Conservation (phyloP, 2,888 invertebrate species). For the Pharmacophagus antenor region DNA sequence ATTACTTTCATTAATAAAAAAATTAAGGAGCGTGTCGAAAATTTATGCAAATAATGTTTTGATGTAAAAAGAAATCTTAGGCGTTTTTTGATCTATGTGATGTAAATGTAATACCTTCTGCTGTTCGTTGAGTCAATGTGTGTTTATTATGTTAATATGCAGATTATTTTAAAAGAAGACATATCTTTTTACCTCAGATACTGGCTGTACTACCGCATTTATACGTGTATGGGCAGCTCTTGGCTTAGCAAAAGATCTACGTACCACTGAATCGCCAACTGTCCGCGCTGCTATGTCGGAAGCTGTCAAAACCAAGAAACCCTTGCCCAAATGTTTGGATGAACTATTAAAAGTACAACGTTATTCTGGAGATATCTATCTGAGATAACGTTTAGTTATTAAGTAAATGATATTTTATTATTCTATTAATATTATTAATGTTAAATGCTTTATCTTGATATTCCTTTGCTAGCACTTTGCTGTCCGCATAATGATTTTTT, state of each 20-base stretch:
- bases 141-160: no score
- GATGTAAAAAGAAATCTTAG: no score
- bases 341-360: constrained; percentile 64
- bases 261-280: constrained; percentile 82
- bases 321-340: constrained; percentile 80
- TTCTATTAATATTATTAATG: no score
- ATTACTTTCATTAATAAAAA: background rate
- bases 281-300: constrained; percentile 83
- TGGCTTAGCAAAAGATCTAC: constrained; percentile 83
- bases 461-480: no score
- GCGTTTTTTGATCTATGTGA: no score
- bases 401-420: background rate
- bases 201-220: constrained; percentile 84
- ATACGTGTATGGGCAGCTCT: constrained; percentile 86
- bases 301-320: constrained; percentile 77
- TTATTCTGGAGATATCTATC: constrained; percentile 75
- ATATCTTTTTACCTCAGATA: constrained; percentile 51
- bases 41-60: no score
- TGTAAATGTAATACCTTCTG: no score
- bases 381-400: constrained; percentile 35
- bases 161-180: no score
- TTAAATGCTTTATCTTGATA: no score
- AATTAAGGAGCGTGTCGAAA: no score
- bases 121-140: no score
- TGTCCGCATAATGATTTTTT: no score